A percentile compares a stretch with the other conserved stretches of the same genome.
Evolutionary conservation across 1,140 invertebrate species (phyloP).

Genomic region (Cepaea nemoralis): DNA sequence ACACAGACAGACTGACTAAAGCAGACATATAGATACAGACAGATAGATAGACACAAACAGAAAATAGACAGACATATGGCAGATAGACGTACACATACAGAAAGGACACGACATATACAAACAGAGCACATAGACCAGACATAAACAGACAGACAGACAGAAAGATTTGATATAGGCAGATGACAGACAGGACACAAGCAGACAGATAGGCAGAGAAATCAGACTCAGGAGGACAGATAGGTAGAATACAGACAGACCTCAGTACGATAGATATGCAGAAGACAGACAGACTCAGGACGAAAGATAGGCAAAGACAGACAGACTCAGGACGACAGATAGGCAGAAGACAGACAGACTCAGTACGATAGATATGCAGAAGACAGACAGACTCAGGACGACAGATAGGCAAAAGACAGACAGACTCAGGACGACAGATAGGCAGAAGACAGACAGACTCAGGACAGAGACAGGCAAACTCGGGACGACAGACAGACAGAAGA

Average conservation of each 20-base stretch:
- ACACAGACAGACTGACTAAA: no score
- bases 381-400: neutral
- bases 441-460: neutral
- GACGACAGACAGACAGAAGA: slow-evolving; percentile 33
- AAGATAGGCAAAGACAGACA: neutral
- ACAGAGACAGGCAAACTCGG: neutral
- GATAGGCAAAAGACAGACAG: neutral
- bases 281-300: neutral
- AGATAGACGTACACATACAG: no score
- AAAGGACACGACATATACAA: neutral
- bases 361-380: no score
- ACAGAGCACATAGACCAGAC: neutral
- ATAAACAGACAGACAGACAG: neutral
- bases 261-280: no score
- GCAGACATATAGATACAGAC: no score
- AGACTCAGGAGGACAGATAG: no score
- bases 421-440: neutral
- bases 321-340: no score
- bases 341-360: no score
- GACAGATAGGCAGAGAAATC: neutral
- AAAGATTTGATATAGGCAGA: neutral
- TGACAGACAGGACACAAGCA: neutral
- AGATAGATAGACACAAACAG: no score
- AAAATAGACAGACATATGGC: no score
- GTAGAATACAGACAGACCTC: no score